Conservation (phyloP, 2,888 invertebrate species). For the Aspidapion aeneum region DNA sequence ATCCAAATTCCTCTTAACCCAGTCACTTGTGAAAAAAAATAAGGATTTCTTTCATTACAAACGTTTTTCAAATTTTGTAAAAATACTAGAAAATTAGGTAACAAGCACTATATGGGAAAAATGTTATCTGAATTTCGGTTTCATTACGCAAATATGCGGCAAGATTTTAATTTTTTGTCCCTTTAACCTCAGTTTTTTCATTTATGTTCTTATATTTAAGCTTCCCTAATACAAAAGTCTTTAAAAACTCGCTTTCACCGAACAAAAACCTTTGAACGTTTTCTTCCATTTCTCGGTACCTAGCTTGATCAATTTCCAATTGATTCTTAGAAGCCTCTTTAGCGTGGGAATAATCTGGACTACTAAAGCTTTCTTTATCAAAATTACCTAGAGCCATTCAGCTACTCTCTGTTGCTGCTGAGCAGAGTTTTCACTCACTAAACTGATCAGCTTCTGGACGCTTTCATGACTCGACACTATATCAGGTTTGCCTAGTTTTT, state of each 20-base stretch:
- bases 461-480: conserved; percentile 19
- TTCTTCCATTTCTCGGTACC: conserved; percentile 69
- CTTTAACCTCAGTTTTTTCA: too few species aligned
- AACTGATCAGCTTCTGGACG: conserved; percentile 22
- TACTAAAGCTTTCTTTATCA: conserved; percentile 51
- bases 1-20: conserved; percentile 66
- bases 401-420: conserved; percentile 54
- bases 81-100: too few species aligned
- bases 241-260: conserved; percentile 43
- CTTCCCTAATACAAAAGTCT: conserved; percentile 42
- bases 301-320: conserved; percentile 45
- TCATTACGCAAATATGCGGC: too few species aligned
- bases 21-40: too few species aligned
- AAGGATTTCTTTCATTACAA: too few species aligned
- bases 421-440: conserved; percentile 32
- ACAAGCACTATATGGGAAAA: too few species aligned
- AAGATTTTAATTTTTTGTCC: too few species aligned
- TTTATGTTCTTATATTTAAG: conserved; percentile 41
- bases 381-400: conserved; percentile 73
- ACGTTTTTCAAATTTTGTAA: too few species aligned
- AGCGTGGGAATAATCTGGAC: conserved; percentile 40
- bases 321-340: conserved; percentile 31
- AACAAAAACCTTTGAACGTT: conserved; percentile 71
- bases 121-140: too few species aligned
- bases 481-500: conserved; percentile 7